A percentile compares a stretch with the other conserved stretches of the same genome.
phyloP scores from a whole-genome alignment of 2,797 vertebrate genomes.

The Crenuchus spilurus region DNA sequence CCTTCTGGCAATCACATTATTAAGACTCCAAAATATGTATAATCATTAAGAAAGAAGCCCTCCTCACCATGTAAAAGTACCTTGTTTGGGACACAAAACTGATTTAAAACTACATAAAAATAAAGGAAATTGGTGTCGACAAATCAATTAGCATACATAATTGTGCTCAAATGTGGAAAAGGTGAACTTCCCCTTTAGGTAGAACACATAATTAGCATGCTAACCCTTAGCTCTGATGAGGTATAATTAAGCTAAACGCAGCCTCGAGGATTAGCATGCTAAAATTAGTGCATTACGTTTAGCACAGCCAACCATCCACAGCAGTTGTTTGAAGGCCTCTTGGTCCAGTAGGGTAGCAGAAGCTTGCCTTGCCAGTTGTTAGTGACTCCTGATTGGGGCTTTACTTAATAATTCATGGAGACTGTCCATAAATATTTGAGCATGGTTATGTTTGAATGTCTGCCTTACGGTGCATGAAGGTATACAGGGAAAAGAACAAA shows the following conservation, averaged over 20 bases:
- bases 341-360: neutral
- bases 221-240: neutral
- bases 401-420: constrained; percentile 25
- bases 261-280: neutral
- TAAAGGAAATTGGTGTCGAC: no score
- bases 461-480: neutral
- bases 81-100: no score
- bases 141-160: no score
- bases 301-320: neutral
- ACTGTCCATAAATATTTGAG: constrained; percentile 26
- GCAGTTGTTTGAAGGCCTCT: neutral
- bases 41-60: no score
- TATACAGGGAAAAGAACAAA: neutral
- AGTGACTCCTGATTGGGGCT: constrained; percentile 5
- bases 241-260: neutral
- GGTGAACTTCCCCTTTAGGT: no score
- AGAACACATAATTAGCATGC: no score
- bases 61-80: no score
- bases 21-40: no score
- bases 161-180: no score
- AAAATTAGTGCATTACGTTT: neutral
- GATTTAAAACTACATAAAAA: no score
- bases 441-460: neutral
- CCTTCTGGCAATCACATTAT: no score
- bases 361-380: neutral